Conservation (phyloP, 1,140 invertebrate genomes). For the Panagrolaimus sp. region DNA sequence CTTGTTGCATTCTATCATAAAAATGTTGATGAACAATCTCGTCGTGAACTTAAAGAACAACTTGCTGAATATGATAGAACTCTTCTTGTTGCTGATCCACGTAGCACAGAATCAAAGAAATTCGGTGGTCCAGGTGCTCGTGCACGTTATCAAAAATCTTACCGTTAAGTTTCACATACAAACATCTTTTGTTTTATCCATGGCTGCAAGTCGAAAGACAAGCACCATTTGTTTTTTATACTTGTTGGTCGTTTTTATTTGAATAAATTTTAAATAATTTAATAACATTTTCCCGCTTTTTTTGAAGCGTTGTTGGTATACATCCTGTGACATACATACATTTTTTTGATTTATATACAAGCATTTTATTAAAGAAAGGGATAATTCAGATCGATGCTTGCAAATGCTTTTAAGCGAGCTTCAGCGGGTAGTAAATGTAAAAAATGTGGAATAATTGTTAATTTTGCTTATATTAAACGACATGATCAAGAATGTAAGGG, state of each 20-base stretch:
- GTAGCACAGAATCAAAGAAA: slow-evolving; percentile 98
- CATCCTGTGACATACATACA: too few relatives aligned
- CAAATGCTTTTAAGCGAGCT: slow-evolving; percentile 7
- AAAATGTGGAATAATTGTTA: not conserved
- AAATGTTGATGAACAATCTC: slow-evolving; percentile 97
- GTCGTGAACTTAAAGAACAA: slow-evolving; percentile 98
- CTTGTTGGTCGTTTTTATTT: slow-evolving; percentile 10
- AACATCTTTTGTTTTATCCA: too few relatives aligned
- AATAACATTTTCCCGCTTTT: too few relatives aligned
- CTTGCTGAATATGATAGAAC: slow-evolving; percentile 94
- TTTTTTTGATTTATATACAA: too few relatives aligned
- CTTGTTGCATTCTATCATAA: slow-evolving; percentile 98
- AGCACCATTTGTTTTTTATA: slow-evolving; percentile 8
- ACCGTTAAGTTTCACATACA: slow-evolving; percentile 65
- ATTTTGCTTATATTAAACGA: not conserved
- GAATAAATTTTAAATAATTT: too few relatives aligned
- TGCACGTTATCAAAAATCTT: slow-evolving; percentile 92
- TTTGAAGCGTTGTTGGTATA: too few relatives aligned
- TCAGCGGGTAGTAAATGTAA: not conserved
- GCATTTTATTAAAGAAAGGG: too few relatives aligned
- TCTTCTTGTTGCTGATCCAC: slow-evolving; percentile 91
- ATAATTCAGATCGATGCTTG: not conserved
- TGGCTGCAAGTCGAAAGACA: not conserved
- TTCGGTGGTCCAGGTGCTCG: slow-evolving; percentile 97
- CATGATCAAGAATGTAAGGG: not conserved